Evolutionary conservation across 2,113 vertebrate species (phyloP).

Genomic region (Ellobius talpinus): DNA sequence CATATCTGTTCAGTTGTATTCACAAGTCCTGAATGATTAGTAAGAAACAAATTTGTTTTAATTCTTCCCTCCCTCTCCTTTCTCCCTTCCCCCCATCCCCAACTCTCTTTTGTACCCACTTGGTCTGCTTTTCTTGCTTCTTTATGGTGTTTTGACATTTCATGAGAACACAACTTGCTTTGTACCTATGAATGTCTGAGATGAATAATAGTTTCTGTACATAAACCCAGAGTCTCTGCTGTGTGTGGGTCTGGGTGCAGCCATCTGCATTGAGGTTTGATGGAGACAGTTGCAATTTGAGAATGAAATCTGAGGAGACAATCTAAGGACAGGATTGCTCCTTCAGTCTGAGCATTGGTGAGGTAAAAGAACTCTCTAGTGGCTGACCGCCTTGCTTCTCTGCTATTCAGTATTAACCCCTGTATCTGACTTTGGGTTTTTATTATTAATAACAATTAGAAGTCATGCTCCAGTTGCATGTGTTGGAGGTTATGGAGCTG

Average conservation of each 20-base stretch:
- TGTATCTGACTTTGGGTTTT: too few relatives aligned
- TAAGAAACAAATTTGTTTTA: neutral
- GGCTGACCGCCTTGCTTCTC: too few relatives aligned
- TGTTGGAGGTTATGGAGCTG: neutral
- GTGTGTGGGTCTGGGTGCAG: too few relatives aligned
- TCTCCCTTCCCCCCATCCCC: too few relatives aligned
- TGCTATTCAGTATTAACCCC: too few relatives aligned
- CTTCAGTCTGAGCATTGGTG: too few relatives aligned
- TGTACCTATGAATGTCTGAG: neutral
- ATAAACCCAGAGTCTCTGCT: neutral
- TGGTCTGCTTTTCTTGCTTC: neutral
- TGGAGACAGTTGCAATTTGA: too few relatives aligned
- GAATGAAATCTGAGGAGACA: too few relatives aligned
- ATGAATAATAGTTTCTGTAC: neutral
- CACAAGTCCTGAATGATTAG: neutral
- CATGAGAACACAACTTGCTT: neutral
- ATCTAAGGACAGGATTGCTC: too few relatives aligned
- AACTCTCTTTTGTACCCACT: neutral
- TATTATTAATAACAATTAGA: too few relatives aligned
- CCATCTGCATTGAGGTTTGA: neutral
- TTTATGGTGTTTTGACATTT: neutral
- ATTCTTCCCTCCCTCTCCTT: neutral
- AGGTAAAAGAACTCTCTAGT: too few relatives aligned
- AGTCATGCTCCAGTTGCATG: neutral
- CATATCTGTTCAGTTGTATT: neutral